Base-by-base conservation (phyloP, 2,888 invertebrate species). In the Panopea generosa region DNA sequence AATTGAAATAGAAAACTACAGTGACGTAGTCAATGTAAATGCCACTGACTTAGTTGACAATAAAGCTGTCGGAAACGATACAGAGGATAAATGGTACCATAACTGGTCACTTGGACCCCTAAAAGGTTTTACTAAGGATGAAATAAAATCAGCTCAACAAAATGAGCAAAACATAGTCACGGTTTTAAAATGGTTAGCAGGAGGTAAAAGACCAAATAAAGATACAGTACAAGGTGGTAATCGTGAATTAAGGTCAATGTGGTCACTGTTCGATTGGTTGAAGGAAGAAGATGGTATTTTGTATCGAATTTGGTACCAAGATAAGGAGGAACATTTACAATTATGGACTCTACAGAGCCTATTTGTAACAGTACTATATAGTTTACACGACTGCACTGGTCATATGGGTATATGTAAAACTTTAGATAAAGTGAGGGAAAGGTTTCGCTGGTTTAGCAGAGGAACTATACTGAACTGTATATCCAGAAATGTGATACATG, bases 161-260 rank as follows among this genome's bases (percentile, higher is more conserved):
- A 7, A 4, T 33, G 33, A 33, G 11, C 6, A 7, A 33, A 33
- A 33, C 33, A 33, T 33, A 33, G 33, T 33, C 6, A 33, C 4
- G 4, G 33, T 11, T 11, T 11, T 33, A 33, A 33, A 6, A 33
- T 59, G 59, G 59, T 9, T 59, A 47, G 43, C 26, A 2, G 22
- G n/a, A 20, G 27, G 47, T 14, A 16, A 20, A 45, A 11, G 59
- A 4, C 59, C 59, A 3, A 16, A 18, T 1, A 22, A 14, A 18
- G 9, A 7, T 16, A 9, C 11, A 59, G 43, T 43, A 45, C 18
- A 59, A 9, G 59, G 43, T 24, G 43, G 40, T 2, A 18, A 27
- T 43, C 43, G 45, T 9, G 59, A 59, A 45, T 40, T 59, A n/a
- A 43, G 59, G 59, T 59, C 59, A 24, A n/a, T 45, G 16, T 59